These are phyloP conservation scores for Laticauda laticaudata DNA, from an alignment of 2,113 vertebrate genomes.

Conservation along the genomic window DNA sequence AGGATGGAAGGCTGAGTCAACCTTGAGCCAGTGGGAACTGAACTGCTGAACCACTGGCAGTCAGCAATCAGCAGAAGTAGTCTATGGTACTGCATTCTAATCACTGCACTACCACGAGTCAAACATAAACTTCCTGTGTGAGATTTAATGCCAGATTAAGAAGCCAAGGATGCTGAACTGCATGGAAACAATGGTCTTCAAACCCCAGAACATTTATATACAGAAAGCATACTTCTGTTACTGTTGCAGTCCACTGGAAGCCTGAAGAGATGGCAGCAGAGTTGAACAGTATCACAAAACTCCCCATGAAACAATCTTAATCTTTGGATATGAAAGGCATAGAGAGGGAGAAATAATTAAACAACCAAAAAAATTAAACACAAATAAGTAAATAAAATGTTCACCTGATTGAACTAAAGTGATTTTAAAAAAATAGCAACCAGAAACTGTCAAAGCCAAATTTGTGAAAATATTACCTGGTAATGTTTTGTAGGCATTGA, in stretches of 20 bases:
- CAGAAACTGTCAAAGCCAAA: not conserved
- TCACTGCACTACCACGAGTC: not conserved
- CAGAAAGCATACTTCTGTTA: not conserved
- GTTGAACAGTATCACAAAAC: not conserved
- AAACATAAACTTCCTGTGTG: not conserved
- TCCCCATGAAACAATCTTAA: not conserved
- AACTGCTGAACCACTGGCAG: too few species aligned
- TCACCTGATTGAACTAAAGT: not conserved
- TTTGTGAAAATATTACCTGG: not conserved
- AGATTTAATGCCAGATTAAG: not conserved
- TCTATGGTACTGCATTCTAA: too few species aligned
- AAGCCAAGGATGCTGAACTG: not conserved
- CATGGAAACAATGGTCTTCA: not conserved
- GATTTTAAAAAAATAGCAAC: not conserved
- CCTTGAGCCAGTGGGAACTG: too few species aligned
- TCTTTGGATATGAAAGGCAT: not conserved
- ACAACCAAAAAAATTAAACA: not conserved
- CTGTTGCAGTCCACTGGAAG: too few species aligned
- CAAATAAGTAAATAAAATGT: not conserved
- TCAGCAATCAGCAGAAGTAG: too few species aligned
- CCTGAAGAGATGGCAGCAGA: too few species aligned
- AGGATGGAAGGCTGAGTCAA: too few species aligned
- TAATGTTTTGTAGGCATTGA: not conserved
- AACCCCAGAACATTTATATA: not conserved
- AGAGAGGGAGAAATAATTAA: not conserved